Conservation (phyloP, 2,888 invertebrate genomes). For the Athalia rosae region DNA sequence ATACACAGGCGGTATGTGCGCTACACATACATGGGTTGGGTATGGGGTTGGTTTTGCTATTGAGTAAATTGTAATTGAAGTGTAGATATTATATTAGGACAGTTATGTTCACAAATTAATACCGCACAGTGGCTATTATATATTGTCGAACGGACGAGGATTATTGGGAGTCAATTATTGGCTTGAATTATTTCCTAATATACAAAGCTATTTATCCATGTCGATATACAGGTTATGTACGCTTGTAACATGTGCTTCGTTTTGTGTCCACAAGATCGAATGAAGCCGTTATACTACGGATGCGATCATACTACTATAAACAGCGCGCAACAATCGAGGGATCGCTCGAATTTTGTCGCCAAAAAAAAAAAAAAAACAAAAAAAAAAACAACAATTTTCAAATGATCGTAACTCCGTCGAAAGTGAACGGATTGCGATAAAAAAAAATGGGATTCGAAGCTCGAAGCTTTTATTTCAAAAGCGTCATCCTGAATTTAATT, state of each 20-base stretch:
- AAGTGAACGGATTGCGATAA: too few species aligned
- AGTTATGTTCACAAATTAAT: conserved; percentile 36
- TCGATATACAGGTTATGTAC: too few species aligned
- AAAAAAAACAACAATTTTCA: too few species aligned
- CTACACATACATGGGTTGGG: background rate
- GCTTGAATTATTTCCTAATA: background rate
- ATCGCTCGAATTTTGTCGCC: too few species aligned
- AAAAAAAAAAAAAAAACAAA: too few species aligned
- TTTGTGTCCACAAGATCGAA: conserved; percentile 15
- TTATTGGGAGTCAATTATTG: background rate
- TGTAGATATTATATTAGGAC: conserved; percentile 34
- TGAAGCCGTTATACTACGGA: conserved; percentile 10
- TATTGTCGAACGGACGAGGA: background rate
- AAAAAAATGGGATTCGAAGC: too few species aligned
- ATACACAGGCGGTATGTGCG: background rate
- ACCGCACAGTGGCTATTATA: conserved; percentile 2
- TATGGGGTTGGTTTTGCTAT: background rate
- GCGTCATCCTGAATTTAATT: too few species aligned
- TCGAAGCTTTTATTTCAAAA: too few species aligned
- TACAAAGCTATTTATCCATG: too few species aligned
- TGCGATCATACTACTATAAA: too few species aligned
- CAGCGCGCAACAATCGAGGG: too few species aligned
- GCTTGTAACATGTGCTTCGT: background rate
- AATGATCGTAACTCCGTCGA: too few species aligned
- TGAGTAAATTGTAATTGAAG: conserved; percentile 38